A percentile compares a stretch with the other conserved stretches of the same genome.
Evolutionary conservation across 2,888 invertebrate genomes (phyloP).

Genomic region (Xanthia icteritia): DNA sequence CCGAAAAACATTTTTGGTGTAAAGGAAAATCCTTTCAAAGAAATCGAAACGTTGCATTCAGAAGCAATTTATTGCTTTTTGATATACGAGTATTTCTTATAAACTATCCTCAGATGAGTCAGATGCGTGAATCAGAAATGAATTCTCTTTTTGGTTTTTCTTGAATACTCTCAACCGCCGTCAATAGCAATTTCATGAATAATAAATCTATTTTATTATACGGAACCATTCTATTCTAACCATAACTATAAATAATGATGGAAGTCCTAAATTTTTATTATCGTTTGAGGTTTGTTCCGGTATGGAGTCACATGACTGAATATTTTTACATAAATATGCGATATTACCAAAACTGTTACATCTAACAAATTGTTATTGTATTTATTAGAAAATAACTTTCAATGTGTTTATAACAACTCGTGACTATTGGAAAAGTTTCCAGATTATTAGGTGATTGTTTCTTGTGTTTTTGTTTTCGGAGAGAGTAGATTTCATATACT

Average conservation of each 20-base stretch:
- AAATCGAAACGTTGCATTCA: neutral
- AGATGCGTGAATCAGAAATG: no score
- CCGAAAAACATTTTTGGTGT: no score
- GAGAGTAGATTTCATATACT: neutral
- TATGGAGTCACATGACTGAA: conserved; percentile 49
- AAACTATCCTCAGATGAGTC: no score
- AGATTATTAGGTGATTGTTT: neutral
- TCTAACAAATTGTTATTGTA: conserved; percentile 32
- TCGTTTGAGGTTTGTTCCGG: conserved; percentile 48
- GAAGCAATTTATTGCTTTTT: neutral
- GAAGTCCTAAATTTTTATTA: conserved; percentile 36
- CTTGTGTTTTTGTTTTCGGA: neutral
- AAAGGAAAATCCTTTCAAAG: neutral
- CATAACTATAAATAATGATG: conserved; percentile 3
- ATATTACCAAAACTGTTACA: conserved; percentile 44
- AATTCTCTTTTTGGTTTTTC: neutral
- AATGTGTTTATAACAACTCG: conserved; percentile 28
- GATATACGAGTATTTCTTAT: no score
- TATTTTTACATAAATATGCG: conserved; percentile 63
- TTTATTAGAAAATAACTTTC: conserved; percentile 59
- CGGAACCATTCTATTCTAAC: conserved; percentile 22
- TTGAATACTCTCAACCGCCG: neutral
- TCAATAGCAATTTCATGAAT: conserved; percentile 7
- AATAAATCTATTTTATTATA: conserved; percentile 26
- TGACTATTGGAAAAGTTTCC: conserved; percentile 23